Evolutionary conservation across 2,113 vertebrate species (phyloP), one percentile per base, ranked within the genome.

Genomic region (Centropus bengalensis): DNA sequence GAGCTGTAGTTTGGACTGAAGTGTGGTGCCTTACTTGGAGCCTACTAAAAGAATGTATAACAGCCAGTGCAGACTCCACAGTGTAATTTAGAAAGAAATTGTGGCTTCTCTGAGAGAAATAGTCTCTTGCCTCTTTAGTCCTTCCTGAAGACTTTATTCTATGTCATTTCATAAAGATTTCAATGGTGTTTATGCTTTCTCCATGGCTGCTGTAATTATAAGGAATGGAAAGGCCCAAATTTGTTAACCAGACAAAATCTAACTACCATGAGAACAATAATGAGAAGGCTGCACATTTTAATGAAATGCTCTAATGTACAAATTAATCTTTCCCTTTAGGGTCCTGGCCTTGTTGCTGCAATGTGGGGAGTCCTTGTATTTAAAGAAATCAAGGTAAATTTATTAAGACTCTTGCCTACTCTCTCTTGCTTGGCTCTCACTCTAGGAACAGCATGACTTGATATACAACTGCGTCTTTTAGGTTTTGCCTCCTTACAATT

Each of bases 281-380:
- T 51, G 33, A 82, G 28, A 42, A 84, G 70, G 64, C 23, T 4
- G 78, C 40, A 23, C 17, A 66, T 84, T 87, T 94, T 75, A 89
- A 91, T 86, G 36, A 81, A 88, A 33, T 91, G 62, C 14, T 95
- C 47, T 80, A 78, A 85, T 33, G 23, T 80, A 71, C 28, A 81
- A 73, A 38, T 84, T 8, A 76, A 42, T 60, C 62, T 96, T 95
- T 58, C 69, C 88, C 86, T 96, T 95, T 75, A 99, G 99, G 98
- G 99, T 44, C 99, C 98, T 70, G 98, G 99, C 84, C 94, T 99
- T 83, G 97, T 99, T 88, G 98, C 98, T 94, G 98, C 98, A 30
- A 76, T 99, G 89, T 99, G 99, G 99, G 98, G 98, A 88, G 97
- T 98, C 76, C 93, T 99, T 68, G 96, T 99, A 14, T 99, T 99